Percentiles rank a stretch among this genome's conserved stretches.
Conservation (phyloP, 2,113 vertebrate genomes). For the Murina feae region DNA sequence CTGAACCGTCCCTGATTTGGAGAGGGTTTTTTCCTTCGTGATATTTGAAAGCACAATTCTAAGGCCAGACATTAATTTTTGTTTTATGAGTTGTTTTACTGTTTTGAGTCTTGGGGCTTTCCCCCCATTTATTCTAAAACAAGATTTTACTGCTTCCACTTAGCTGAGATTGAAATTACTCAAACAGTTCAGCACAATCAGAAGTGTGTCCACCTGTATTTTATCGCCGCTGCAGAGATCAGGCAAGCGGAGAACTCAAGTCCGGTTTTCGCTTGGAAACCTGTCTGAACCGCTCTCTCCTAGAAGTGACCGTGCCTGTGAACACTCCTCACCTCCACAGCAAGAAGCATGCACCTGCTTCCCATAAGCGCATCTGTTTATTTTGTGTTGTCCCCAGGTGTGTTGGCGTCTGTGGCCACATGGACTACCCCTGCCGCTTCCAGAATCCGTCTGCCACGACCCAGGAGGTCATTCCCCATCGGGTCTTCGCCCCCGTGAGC, state of each 20-base stretch:
- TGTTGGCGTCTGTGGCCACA: slow-evolving; percentile 84
- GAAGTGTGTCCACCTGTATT: slow-evolving; percentile 21
- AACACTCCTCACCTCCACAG: neutral
- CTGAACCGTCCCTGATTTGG: neutral
- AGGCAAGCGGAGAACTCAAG: slow-evolving; percentile 1
- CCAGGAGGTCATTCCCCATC: slow-evolving; percentile 88
- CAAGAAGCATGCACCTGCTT: slow-evolving; percentile 8
- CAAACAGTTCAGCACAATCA: neutral
- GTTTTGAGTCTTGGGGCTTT: slow-evolving; percentile 15
- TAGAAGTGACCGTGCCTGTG: neutral
- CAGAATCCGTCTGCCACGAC: slow-evolving; percentile 73
- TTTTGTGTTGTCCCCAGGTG: slow-evolving; percentile 65
- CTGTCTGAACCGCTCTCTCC: neutral
- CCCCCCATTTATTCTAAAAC: neutral
- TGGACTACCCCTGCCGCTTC: slow-evolving; percentile 93
- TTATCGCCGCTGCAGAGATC: neutral
- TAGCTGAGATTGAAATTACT: slow-evolving; percentile 1
- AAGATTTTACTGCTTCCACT: neutral
- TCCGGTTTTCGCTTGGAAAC: neutral
- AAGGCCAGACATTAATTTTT: slow-evolving; percentile 24
- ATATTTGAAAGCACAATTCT: neutral
- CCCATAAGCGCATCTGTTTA: neutral
- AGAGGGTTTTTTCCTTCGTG: neutral
- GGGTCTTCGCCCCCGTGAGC: slow-evolving; percentile 88
- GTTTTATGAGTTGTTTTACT: neutral